phyloP scores from a whole-genome alignment of 2,113 vertebrate genomes.

The Condylura cristata region DNA sequence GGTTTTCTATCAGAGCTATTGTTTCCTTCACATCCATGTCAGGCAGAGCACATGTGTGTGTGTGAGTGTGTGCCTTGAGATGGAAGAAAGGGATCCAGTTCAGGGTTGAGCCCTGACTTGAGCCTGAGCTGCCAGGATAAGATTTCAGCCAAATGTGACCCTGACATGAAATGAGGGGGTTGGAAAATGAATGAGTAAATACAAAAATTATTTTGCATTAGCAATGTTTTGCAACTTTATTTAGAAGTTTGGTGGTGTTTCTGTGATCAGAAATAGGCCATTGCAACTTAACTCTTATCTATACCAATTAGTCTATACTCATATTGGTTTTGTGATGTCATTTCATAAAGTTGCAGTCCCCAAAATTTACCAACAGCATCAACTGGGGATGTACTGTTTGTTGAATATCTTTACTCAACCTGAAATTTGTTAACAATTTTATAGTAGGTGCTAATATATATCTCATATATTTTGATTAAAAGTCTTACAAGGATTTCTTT shows the following conservation, averaged over 20 bases:
- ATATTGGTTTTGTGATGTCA: too few relatives aligned
- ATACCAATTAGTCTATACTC: neutral
- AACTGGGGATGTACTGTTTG: neutral
- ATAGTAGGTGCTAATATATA: neutral
- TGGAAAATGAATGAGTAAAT: neutral
- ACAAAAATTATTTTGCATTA: neutral
- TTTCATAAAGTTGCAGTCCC: too few relatives aligned
- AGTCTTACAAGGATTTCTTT: neutral
- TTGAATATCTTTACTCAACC: neutral
- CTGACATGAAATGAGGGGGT: neutral
- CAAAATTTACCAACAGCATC: too few relatives aligned
- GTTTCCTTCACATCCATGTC: too few relatives aligned
- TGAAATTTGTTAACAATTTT: neutral
- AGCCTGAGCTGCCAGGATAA: neutral
- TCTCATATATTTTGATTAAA: slow-evolving; percentile 40
- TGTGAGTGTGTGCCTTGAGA: neutral
- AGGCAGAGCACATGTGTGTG: too few relatives aligned
- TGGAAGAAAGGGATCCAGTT: neutral
- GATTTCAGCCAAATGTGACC: neutral
- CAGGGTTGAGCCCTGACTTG: neutral
- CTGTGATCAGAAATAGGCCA: neutral
- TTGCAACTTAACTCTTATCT: neutral
- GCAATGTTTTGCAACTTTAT: neutral
- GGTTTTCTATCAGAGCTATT: neutral
- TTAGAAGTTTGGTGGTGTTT: neutral